phyloP scores from a whole-genome alignment of 2,797 vertebrate species.

The Falco novaeseelandiae region DNA sequence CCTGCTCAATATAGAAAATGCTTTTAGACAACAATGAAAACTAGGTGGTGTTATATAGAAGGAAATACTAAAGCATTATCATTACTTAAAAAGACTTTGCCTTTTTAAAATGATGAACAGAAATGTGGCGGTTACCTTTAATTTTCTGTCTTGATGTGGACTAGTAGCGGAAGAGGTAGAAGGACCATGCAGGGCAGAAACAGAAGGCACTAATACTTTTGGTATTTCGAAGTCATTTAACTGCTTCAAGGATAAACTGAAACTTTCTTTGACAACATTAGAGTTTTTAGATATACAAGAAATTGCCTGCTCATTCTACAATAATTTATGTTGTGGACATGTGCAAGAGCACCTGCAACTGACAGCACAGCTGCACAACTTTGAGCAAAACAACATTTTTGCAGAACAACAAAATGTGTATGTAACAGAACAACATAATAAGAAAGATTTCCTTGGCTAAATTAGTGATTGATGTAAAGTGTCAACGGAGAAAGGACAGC shows the following conservation, averaged over 20 bases:
- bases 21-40: background rate
- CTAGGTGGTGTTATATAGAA: background rate
- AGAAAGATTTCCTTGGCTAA: background rate
- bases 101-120: background rate
- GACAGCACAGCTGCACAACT: background rate
- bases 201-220: background rate
- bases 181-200: background rate
- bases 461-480: background rate
- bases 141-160: background rate
- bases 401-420: background rate
- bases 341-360: background rate
- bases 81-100: background rate
- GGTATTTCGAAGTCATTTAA: background rate
- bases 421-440: background rate
- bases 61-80: background rate
- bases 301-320: background rate
- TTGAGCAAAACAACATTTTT: background rate
- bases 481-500: background rate
- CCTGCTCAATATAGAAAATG: background rate
- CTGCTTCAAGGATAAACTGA: background rate
- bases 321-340: background rate
- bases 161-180: background rate
- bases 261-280: background rate
- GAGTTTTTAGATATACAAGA: background rate
- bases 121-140: background rate